These are phyloP conservation scores for Chlorodrepanis virens DNA, from an alignment of 2,113 vertebrate genomes.

Conservation along the genomic window DNA sequence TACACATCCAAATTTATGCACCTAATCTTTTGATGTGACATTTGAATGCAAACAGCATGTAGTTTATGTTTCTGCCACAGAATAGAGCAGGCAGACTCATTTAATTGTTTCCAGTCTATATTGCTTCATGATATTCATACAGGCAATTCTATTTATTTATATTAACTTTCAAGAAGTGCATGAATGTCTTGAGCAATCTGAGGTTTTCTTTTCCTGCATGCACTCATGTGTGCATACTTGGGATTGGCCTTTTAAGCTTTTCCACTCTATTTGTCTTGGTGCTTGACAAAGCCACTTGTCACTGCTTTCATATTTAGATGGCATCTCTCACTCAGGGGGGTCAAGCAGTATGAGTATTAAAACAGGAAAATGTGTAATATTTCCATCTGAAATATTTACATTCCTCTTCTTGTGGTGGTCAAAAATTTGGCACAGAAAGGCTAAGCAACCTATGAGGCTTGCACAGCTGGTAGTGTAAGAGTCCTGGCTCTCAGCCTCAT, in stretches of 20 bases:
- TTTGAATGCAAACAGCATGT: neutral
- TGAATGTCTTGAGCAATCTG: neutral
- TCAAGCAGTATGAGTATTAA: neutral
- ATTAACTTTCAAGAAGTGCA: neutral
- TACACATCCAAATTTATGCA: neutral
- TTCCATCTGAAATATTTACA: neutral
- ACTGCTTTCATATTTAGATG: neutral
- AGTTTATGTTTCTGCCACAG: neutral
- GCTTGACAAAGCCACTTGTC: neutral
- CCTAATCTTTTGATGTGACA: neutral
- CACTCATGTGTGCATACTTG: fast-evolving
- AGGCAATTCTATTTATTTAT: neutral
- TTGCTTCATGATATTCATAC: neutral
- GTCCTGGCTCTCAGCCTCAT: neutral
- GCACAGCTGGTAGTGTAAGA: neutral
- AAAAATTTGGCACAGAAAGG: neutral
- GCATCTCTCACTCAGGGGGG: neutral
- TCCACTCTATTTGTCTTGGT: neutral
- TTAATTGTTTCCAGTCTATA: neutral
- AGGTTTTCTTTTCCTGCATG: neutral
- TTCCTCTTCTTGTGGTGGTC: neutral
- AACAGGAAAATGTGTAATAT: neutral
- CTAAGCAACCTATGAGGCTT: neutral
- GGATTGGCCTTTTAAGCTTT: neutral
- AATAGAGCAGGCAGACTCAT: neutral